Base-by-base conservation (phyloP, 2,113 vertebrate genomes). In the Cygnus atratus region DNA sequence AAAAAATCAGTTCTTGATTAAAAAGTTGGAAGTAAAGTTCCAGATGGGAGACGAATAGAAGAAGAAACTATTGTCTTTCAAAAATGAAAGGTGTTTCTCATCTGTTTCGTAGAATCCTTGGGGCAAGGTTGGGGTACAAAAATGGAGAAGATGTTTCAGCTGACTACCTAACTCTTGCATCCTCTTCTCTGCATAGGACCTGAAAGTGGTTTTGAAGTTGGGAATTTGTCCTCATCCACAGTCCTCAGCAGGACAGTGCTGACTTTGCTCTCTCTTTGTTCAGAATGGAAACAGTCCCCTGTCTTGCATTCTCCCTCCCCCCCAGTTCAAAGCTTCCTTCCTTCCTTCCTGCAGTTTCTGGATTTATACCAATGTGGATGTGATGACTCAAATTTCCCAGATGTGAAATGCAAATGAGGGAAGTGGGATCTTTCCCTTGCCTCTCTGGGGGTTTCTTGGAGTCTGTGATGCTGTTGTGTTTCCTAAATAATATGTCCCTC, bases 361-460 rank as follows among this genome's bases (percentile, higher is more conserved):
- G 68, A 35, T 91, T 92, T 88, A 43, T 93, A 78, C 58, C 58
- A 87, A 8, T 59, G 73, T 28, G 82, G 90, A 92, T 70, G 58
- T 74, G 68, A 68, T 63, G 43, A 88, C 61, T 92, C 65, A 43
- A 22, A 21, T 83, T 94, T 92, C 86, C 70, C 84, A 92, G 88
- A 95, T 93, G 88, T 80, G 68, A 93, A 96, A 93, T 81, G 68
- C 25, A 74, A 88, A 84, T 90, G 68, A 86, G 72, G 66, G 61
- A 86, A 94, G 86, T 71, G 72, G 83, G 65, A 74, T 84, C 59
- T 77, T 92, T 77, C 41, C 28, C 11, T 13, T 86, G 50, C 8
- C 37, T 80, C 82, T 62, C 72, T 31, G 76, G 67, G 43, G 90
- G 7, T 67, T 97, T 94, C 50, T 88, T 3, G 3, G 65, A 74